Evolutionary conservation across 2,888 invertebrate species (phyloP), one percentile per base, ranked within the genome.

Genomic region (Drosophila formosana): DNA sequence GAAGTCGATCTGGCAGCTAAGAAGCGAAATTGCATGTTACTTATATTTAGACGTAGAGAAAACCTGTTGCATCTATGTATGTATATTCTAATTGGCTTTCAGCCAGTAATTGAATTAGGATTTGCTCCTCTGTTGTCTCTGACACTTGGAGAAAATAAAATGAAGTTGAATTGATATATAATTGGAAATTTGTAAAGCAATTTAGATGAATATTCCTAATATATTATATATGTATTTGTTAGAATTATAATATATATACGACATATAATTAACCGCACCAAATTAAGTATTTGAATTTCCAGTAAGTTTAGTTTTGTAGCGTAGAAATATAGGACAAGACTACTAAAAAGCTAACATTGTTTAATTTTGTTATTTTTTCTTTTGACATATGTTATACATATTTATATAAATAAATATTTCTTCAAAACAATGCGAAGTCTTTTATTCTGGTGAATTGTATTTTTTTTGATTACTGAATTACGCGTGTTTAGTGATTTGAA

Each of bases 241-340:
- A 5, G 7, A 2, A 7, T 30, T 6, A 30, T 30, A 6, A 30
- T 4, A 6, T 30, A n/a, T n/a, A n/a, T 5, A 5, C 5, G 9
- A 8, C 32, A 4, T 34, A 4, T 11, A 34, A 11, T 11, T 34
- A 11, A 9, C 1, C 4, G n/a, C n/a, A 41, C 2, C 4, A 6
- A 2, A 6, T 18, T 7, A 18, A 41, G 6, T 11, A 41, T 3
- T 18, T 41, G 0, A 41, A 41, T 18, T 18, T n/a, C n/a, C n/a
- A n/a, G n/a, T n/a, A n/a, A n/a, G n/a, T n/a, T 39, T 13, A 4
- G 13, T 41, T 41, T 2, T 13, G 7, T 6, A 41, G 39, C 18
- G 39, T 18, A 41, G 39, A 41, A 41, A 41, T 41, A 13, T 41
- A 41, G 39, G 39, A 18, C 39, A 41, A 41, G 39, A 41, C 13